Conservation (phyloP, 2,113 vertebrate species). For the Echinops telfairi region DNA sequence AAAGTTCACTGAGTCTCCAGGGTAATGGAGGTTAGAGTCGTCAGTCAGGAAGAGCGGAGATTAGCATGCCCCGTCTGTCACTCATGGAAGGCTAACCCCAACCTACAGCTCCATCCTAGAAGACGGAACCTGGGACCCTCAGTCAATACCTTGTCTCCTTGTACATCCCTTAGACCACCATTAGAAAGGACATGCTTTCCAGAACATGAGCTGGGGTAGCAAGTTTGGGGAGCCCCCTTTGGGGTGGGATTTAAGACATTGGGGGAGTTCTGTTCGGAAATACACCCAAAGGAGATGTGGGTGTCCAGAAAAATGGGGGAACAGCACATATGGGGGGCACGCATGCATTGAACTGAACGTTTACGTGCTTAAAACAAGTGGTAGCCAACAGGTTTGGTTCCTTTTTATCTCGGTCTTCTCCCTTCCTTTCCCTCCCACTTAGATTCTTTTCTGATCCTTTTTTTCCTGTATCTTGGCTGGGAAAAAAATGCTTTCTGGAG, state of each 20-base stretch:
- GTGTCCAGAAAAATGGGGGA: not conserved
- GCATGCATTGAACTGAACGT: constrained; percentile 11
- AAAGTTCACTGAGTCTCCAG: constrained; percentile 63
- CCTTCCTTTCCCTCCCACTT: not conserved
- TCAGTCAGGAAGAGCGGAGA: constrained; percentile 16
- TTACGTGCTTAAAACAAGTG: not conserved
- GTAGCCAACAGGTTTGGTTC: not conserved
- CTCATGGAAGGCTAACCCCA: not conserved
- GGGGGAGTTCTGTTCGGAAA: constrained; percentile 24
- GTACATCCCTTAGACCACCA: not conserved
- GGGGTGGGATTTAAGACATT: not conserved
- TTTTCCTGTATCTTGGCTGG: constrained; percentile 19
- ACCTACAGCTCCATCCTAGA: not conserved
- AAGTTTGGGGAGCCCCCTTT: not conserved
- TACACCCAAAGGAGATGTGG: not conserved
- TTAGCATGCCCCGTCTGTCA: constrained; percentile 48
- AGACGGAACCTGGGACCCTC: not conserved
- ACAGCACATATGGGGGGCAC: not conserved
- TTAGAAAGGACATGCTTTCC: not conserved
- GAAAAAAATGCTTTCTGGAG: constrained; percentile 25
- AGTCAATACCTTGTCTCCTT: not conserved
- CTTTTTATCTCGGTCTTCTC: not conserved
- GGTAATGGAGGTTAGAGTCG: not conserved
- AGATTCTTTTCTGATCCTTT: constrained; percentile 60
- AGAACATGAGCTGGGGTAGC: not conserved